Evolutionary conservation across 2,797 vertebrate species (phyloP), one percentile per base, ranked within the genome.

Genomic region (Hypotaenidia okinawae): DNA sequence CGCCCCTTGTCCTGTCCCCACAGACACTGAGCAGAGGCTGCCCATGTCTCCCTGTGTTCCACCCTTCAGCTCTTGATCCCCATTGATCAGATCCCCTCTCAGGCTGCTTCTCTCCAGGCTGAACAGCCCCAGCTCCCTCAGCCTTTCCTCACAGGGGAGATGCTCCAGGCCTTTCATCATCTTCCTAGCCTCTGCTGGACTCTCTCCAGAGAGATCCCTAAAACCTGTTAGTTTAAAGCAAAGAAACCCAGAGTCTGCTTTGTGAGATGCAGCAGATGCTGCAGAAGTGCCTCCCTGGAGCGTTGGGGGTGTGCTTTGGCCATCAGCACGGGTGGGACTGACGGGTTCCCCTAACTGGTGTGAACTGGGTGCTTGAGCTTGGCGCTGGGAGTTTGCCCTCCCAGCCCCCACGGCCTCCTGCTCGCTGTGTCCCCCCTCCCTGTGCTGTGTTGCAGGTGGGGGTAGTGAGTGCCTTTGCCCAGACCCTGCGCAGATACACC

Each of bases 401-500:
- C 19, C 33, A 74, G 32, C 67, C 11, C 11, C n/a, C 8, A 2
- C 10, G 69, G 18, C 25, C 57, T 68, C 41, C 49, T 6, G 61
- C 35, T 68, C 13, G 1, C 8, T 1, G 2, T 23, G 64, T 32
- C 23, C 15, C n/a, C 25, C 25, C 33, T 35, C 33, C 33, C 33
- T 35, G 9, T 72, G 39, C 4, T 84, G 63, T 91, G 28, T 87
- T 90, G n/a, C 97, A 99, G 99, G 99, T 99, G 5, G 99, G 98
- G 0, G 99, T 99, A 45, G 99, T 99, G 94, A 99, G 99, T 32
- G 99, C 99, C 33, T 99, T 99, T 3, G 99, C 99, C 0, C 99
- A 99, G 98, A 99, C 99, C 0, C 96, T 99, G 87, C 98, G 99
- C 66, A 98, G 99, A 28, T 99, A 99, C 98, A 99, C 99, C 2